phyloP scores from a whole-genome alignment of 2,797 vertebrate genomes.

The Pitangus sulphuratus region DNA sequence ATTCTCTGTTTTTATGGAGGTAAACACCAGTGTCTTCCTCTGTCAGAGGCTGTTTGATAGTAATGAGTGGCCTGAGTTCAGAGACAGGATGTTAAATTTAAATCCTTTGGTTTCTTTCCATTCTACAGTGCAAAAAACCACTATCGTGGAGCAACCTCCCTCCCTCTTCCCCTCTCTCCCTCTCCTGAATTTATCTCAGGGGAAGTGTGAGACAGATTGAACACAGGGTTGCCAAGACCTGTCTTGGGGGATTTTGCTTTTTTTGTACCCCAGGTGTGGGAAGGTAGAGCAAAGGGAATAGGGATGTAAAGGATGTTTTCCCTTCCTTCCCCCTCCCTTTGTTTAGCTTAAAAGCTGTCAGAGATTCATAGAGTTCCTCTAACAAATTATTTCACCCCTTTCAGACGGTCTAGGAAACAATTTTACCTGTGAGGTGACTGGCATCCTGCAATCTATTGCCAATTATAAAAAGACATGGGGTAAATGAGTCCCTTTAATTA shows the following conservation, averaged over 20 bases:
- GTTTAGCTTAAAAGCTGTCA: slow-evolving; percentile 30
- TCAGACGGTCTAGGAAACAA: background rate
- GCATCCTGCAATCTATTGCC: background rate
- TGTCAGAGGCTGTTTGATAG: background rate
- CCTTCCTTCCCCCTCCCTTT: background rate
- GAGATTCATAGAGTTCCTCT: background rate
- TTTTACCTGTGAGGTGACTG: background rate
- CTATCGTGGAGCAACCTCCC: background rate
- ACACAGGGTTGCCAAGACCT: slow-evolving; percentile 19
- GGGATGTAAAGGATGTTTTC: background rate
- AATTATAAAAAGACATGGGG: background rate
- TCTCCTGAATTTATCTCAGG: slow-evolving; percentile 8
- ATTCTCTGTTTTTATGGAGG: background rate
- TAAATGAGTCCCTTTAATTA: background rate
- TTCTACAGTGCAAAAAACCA: background rate
- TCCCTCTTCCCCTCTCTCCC: background rate
- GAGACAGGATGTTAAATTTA: background rate
- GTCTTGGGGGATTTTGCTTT: slow-evolving; percentile 27
- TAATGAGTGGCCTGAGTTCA: background rate
- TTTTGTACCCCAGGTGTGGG: slow-evolving; percentile 18
- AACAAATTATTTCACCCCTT: slow-evolving; percentile 25
- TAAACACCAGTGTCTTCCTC: background rate
- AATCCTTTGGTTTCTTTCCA: background rate
- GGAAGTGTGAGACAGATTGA: slow-evolving; percentile 49
- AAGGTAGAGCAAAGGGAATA: slow-evolving; percentile 20